These are phyloP conservation scores for Colostygia pectinataria DNA, from an alignment of 2,888 invertebrate species.

Conservation along the genomic window DNA sequence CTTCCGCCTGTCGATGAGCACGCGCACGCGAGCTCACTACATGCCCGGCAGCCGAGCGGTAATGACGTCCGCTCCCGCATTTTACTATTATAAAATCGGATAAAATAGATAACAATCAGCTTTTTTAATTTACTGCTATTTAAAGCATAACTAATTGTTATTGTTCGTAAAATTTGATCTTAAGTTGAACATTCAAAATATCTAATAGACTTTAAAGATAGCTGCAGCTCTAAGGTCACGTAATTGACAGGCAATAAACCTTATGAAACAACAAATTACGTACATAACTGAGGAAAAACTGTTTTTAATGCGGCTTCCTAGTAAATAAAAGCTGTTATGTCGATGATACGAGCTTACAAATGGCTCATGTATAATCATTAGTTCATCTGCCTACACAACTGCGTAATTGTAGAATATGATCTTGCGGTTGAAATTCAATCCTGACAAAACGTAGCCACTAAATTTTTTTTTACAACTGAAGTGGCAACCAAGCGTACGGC, in stretches of 20 bases:
- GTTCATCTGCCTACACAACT: constrained; percentile 51
- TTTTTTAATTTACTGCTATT: not conserved
- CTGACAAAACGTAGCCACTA: constrained; percentile 13
- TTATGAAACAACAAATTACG: constrained; percentile 24
- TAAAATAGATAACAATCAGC: constrained; percentile 11
- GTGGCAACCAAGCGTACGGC: too few species aligned
- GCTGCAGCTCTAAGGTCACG: constrained; percentile 21
- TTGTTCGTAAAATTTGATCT: not conserved
- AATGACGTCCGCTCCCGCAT: constrained; percentile 39
- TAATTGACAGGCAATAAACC: constrained; percentile 23
- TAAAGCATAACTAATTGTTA: not conserved
- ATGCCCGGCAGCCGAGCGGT: constrained; percentile 48
- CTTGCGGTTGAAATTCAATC: constrained; percentile 13
- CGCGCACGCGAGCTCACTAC: constrained; percentile 52
- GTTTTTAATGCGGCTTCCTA: constrained; percentile 35
- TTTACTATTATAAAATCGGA: constrained; percentile 12
- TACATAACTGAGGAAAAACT: constrained; percentile 28
- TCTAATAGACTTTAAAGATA: constrained; percentile 1
- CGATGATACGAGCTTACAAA: constrained; percentile 42
- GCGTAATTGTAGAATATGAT: constrained; percentile 26
- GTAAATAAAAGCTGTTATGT: constrained; percentile 42
- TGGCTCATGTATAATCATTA: constrained; percentile 47
- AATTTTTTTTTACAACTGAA: not conserved
- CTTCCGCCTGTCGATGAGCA: constrained; percentile 74
- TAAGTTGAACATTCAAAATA: not conserved